Evolutionary conservation across 2,888 invertebrate genomes (phyloP), one percentile per base, ranked within the genome.

Genomic region (Carabus problematicus): DNA sequence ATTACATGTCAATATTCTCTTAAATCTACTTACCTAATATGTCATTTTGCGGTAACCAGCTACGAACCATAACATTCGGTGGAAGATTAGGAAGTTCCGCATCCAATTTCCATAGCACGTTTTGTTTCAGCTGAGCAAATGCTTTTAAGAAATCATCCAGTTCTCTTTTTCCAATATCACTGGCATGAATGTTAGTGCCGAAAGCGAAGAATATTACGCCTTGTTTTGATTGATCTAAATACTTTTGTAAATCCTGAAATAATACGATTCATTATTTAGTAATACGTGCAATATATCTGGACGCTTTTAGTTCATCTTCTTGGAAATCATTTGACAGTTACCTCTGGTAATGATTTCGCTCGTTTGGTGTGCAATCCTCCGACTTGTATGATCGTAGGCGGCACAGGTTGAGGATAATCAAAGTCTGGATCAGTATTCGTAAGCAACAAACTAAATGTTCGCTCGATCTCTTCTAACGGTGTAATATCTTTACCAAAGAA

Each of bases 1-100:
- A 9, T 42, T 8, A 42, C 29, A 6, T 29, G 29, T 2, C 6
- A 29, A 29, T 29, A 29, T 29, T 6, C 2, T 29, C 29, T 29
- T 29, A 29, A 6, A 29, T 39, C 4, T 29, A 56, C 58, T 68
- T 71, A 77, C 82, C 80, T 54, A 83, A 72, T 67, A 83, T 73
- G 70, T 81, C 81, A 64, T 78, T 78, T 71, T 82, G 82, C 1
- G 82, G 82, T 40, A 81, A 71, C 82, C 82, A 83, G 64, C 79
- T 77, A 14, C 74, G 71, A 6, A 81, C 70, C 64, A 78, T 75
- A 0, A 83, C 79, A 73, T 83, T 83, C 52, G 74, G 72, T 0
- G 82, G 80, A 29, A 79, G 45, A 63, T 77, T 74, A 1, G 73
- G 72, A 56, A 79, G 72, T 16, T 77, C 77, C 0, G 72, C 72